These are phyloP conservation scores for Petrolisthes cinctipes DNA, from an alignment of 2,888 invertebrate genomes.

Conservation along the genomic window DNA sequence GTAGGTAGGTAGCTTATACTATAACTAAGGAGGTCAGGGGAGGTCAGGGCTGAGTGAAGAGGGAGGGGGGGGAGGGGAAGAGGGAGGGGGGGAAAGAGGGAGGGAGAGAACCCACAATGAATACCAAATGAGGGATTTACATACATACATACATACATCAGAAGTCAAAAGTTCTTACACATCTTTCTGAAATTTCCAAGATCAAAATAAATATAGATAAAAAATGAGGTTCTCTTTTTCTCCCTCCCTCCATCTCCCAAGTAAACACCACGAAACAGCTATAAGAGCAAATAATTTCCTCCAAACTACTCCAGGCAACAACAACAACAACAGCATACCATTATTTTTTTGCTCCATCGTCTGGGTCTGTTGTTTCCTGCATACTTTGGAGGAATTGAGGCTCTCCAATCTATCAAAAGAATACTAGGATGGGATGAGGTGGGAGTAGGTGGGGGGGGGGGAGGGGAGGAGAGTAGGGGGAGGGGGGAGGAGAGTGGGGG, in stretches of 20 bases:
- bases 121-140: background rate
- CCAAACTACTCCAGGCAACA: too few species aligned
- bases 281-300: background rate
- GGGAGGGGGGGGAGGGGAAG: background rate
- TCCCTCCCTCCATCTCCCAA: background rate
- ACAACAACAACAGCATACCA: background rate
- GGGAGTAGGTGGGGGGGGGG: background rate
- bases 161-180: too few species aligned
- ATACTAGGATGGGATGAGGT: background rate
- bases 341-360: background rate
- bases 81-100: background rate
- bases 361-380: background rate
- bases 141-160: background rate
- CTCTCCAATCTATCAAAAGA: too few species aligned
- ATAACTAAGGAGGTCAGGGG: background rate
- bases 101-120: background rate
- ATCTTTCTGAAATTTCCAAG: background rate
- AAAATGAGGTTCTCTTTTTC: background rate
- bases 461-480: too few species aligned
- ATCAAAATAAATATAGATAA: background rate
- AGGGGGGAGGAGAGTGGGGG: too few species aligned
- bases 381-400: background rate
- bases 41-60: background rate
- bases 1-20: background rate
- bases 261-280: background rate